Base-by-base conservation (phyloP, 2,888 invertebrate species). In the Archaeoteleia sp. region DNA sequence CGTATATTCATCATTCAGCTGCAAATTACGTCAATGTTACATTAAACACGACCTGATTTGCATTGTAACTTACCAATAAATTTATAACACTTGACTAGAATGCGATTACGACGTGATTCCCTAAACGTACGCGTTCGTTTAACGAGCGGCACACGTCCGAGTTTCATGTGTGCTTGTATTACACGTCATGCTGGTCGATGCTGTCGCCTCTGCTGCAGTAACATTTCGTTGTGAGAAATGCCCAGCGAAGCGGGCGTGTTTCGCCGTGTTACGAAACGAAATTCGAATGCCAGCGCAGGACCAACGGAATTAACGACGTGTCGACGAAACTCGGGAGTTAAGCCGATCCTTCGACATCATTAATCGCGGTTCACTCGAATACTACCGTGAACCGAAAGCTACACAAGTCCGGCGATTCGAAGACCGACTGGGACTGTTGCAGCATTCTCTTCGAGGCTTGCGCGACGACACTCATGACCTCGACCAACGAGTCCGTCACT, bases 361-460 rank as follows among this genome's bases (percentile, higher is more conserved):
- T 25, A n/a, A 15, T 27, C 34, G 32, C 25, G 35, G 42, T 14
- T 80, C 61, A 78, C 69, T 84, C 80, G 74, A 84, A 79, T 71
- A 84, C 75, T 73, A 83, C 72, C 71, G 81, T 73, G 63, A 85
- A 82, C 77, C 80, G 79, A 78, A 82, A 82, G 74, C 78, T 82
- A 77, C 78, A 82, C 67, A 81, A 78, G 71, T 83, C 77, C 70
- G 76, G 79, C 72, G 79, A 77, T 72, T 80, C 80, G 77, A 83
- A 73, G 73, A 78, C 78, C 74, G 80, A 76, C 73, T 82, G 76
- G 60, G 84, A 82, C 74, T 79, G 80, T 72, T 74, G 74, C 53
- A 83, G 75, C 66, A 83, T 73, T 69, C 71, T 79, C 68, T 78
- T 80, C 57, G 84, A 82, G 67, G 81, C 78, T 73, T 77, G 78